Evolutionary conservation across 2,113 vertebrate species (phyloP).

Genomic region (Bujurquina vittata): DNA sequence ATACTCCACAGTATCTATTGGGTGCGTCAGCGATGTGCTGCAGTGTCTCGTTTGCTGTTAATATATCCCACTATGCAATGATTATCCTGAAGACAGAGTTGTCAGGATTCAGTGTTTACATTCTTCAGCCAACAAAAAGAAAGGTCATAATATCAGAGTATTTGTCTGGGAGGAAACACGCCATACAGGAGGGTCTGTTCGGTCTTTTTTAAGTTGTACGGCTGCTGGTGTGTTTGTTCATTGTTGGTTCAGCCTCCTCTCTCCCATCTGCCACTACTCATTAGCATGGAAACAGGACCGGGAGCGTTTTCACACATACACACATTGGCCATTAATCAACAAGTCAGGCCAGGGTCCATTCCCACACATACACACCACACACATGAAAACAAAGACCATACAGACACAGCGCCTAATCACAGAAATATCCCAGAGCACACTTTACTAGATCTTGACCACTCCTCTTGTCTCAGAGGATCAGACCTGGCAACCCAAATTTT

Average conservation of each 20-base stretch:
- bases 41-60: neutral
- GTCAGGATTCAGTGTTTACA: constrained; percentile 11
- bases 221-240: constrained; percentile 76
- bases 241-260: constrained; percentile 75
- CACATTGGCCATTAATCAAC: constrained; percentile 82
- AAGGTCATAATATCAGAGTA: constrained; percentile 14
- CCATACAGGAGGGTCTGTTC: constrained; percentile 52
- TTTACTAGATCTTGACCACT: constrained; percentile 62
- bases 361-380: constrained; percentile 76
- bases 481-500: constrained; percentile 56
- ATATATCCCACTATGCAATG: constrained; percentile 4
- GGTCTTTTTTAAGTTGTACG: constrained; percentile 54
- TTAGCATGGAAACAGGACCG: constrained; percentile 81
- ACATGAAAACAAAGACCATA: constrained; percentile 73
- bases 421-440: constrained; percentile 70
- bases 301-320: constrained; percentile 79
- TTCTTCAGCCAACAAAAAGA: constrained; percentile 5
- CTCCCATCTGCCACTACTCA: constrained; percentile 79
- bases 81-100: neutral
- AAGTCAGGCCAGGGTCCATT: constrained; percentile 79
- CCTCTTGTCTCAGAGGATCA: constrained; percentile 63
- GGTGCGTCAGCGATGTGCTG: neutral
- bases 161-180: constrained; percentile 24
- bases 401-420: constrained; percentile 62
- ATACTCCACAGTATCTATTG: neutral